Conservation (phyloP, 1,140 invertebrate species). For the Colletes latitarsis region DNA sequence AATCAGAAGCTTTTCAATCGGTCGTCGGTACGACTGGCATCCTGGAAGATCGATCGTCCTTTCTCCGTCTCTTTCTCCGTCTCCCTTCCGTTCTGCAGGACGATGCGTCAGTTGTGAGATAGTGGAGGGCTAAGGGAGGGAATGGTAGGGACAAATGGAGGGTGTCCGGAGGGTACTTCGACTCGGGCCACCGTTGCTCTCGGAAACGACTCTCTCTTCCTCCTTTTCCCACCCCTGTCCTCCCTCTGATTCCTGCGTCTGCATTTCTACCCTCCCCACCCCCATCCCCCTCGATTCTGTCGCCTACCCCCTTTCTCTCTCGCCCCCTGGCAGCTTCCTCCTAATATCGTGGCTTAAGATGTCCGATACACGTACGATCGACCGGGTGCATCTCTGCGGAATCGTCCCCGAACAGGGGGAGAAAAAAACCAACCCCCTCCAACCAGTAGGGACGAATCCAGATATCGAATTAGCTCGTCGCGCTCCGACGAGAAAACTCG, state of each 20-base stretch:
- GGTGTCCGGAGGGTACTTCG: conserved; percentile 64
- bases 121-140: conserved; percentile 54
- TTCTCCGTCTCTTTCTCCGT: conserved; percentile 29
- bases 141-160: conserved; percentile 63
- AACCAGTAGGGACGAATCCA: not conserved
- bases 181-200: conserved; percentile 60
- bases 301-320: conserved; percentile 12
- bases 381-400: conserved; percentile 46
- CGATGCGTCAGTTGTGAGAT: conserved; percentile 64
- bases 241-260: conserved; percentile 38
- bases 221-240: conserved; percentile 10
- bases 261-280: conserved; percentile 16
- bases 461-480: conserved; percentile 28
- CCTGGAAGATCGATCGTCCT: conserved; percentile 62
- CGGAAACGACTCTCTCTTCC: conserved; percentile 51
- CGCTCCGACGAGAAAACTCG: conserved; percentile 10
- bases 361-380: conserved; percentile 63
- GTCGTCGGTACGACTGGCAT: conserved; percentile 61
- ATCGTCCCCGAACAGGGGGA: not conserved
- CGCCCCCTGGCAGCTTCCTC: conserved; percentile 6
- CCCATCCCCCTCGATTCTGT: not conserved
- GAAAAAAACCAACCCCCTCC: too few relatives aligned
- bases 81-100: conserved; percentile 46
- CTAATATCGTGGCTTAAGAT: conserved; percentile 65
- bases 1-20: conserved; percentile 68